Percentiles rank a stretch among this genome's conserved stretches.
Conservation (phyloP, 2,888 invertebrate genomes). For the Caradrina clavipalpis region DNA sequence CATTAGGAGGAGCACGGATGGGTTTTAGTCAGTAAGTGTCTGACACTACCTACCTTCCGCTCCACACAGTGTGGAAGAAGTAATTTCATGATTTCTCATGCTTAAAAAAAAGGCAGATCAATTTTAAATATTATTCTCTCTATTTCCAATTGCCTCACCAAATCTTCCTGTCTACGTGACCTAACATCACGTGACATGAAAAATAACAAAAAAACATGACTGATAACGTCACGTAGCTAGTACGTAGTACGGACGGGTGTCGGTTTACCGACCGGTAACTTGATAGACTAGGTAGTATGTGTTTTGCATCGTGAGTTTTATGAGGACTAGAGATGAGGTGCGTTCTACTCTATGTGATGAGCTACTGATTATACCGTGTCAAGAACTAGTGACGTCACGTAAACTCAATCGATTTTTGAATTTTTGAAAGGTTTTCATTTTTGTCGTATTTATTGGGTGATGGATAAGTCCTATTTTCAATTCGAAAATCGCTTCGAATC, state of each 20-base stretch:
- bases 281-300: constrained; percentile 54
- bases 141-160: not conserved
- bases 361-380: constrained; percentile 23
- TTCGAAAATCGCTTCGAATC: too few relatives aligned
- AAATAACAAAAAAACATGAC: constrained; percentile 23
- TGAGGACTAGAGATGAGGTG: constrained; percentile 15
- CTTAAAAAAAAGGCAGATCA: not conserved
- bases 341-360: constrained; percentile 1
- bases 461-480: too few relatives aligned
- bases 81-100: too few relatives aligned
- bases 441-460: too few relatives aligned
- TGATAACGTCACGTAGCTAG: constrained; percentile 37
- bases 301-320: constrained; percentile 34
- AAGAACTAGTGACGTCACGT: too few relatives aligned
- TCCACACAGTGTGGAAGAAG: too few relatives aligned
- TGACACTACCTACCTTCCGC: too few relatives aligned
- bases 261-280: constrained; percentile 41
- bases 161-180: not conserved
- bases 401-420: too few relatives aligned
- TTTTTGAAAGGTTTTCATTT: too few relatives aligned
- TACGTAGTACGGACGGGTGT: constrained; percentile 24
- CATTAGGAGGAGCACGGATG: too few relatives aligned
- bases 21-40: too few relatives aligned
- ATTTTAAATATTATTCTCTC: not conserved
- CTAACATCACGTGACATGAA: constrained; percentile 18